Conservation (phyloP, 2,797 vertebrate genomes). For the Nasua narica region DNA sequence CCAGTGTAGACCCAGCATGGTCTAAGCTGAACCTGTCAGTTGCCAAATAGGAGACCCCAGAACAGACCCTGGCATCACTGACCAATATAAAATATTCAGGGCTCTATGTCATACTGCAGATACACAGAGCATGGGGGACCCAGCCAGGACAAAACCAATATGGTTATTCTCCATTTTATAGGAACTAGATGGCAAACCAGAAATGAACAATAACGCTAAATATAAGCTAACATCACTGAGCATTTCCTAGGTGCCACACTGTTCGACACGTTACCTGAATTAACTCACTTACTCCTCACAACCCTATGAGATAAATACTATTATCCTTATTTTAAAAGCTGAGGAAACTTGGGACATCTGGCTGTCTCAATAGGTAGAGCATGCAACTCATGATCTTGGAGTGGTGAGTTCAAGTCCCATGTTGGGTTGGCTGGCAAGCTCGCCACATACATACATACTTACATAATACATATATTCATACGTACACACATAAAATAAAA, state of each 20-base stretch:
- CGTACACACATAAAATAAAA: background rate
- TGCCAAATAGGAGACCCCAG: background rate
- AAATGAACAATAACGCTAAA: slow-evolving; percentile 40
- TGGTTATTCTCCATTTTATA: background rate
- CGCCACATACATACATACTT: background rate
- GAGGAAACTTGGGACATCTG: background rate
- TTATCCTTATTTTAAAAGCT: slow-evolving; percentile 52
- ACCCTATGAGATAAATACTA: background rate
- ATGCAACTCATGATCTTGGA: background rate
- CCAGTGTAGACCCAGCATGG: background rate
- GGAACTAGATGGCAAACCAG: background rate
- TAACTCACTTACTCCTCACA: slow-evolving; percentile 26
- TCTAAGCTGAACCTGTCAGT: background rate
- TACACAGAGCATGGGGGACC: background rate
- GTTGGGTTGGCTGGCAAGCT: background rate
- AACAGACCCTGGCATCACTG: slow-evolving; percentile 5
- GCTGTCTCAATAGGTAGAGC: background rate
- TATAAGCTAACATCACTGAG: slow-evolving; percentile 28
- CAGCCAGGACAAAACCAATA: background rate
- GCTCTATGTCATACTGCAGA: background rate
- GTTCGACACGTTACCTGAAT: background rate
- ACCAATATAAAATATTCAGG: slow-evolving; percentile 13
- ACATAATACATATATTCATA: background rate
- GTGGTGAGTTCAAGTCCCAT: background rate
- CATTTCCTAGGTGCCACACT: background rate